A percentile compares a stretch with the other conserved stretches of the same genome.
Evolutionary conservation across 2,797 vertebrate genomes (phyloP).

Genomic region (Melanotaenia boesemani): DNA sequence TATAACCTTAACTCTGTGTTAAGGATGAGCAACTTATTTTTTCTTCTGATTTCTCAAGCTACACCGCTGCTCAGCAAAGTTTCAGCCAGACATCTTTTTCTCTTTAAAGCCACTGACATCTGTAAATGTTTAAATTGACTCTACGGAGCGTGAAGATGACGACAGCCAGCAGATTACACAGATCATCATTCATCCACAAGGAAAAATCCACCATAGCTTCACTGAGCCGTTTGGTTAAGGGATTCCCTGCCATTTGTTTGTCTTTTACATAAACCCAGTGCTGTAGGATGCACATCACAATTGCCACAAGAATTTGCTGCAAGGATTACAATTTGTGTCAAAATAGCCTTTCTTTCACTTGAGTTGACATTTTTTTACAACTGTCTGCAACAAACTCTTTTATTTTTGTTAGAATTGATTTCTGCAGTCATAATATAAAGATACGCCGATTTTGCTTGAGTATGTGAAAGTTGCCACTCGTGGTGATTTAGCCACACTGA

Average conservation of each 20-base stretch:
- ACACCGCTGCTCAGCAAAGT: background rate
- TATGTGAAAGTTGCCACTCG: conserved; percentile 27
- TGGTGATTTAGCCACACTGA: conserved; percentile 26
- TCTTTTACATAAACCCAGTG: conserved; percentile 18
- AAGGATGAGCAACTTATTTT: background rate
- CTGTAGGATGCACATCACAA: background rate
- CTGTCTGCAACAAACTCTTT: background rate
- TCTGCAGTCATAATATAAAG: background rate
- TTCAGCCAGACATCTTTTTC: conserved; percentile 40
- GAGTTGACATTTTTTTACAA: background rate
- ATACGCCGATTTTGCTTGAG: background rate
- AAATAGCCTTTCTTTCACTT: background rate
- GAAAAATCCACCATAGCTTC: conserved; percentile 21
- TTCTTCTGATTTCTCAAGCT: background rate
- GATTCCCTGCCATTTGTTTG: conserved; percentile 27
- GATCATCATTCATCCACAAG: conserved; percentile 35
- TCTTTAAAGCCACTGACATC: conserved; percentile 49
- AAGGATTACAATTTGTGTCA: background rate
- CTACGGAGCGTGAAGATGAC: conserved; percentile 31
- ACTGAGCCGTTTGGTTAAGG: conserved; percentile 13
- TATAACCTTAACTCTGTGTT: background rate
- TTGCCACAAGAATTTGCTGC: background rate
- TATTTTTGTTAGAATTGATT: background rate
- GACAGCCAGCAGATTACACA: conserved; percentile 47
- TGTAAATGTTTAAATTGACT: conserved; percentile 59